Evolutionary conservation across 2,888 invertebrate genomes (phyloP).

Genomic region (Ecliptopera silaceata): DNA sequence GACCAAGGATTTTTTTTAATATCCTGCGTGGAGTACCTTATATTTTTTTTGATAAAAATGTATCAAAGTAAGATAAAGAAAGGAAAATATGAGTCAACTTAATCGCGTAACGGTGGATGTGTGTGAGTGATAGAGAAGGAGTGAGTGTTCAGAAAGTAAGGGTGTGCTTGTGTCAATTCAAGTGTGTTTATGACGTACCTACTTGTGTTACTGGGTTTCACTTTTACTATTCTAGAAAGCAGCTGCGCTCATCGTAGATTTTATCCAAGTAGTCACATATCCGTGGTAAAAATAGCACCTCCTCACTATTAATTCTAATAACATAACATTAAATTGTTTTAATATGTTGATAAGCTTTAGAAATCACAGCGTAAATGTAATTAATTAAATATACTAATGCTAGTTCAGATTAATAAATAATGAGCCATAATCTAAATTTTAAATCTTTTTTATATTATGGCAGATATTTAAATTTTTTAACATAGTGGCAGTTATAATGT

Average conservation of each 20-base stretch:
- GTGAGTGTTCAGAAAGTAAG: too few species aligned
- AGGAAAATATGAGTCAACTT: too few species aligned
- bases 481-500: too few species aligned
- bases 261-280: constrained; percentile 11
- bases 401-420: neutral
- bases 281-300: constrained; percentile 12
- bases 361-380: constrained; percentile 12
- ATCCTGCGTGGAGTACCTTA: too few species aligned
- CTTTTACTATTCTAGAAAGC: constrained; percentile 6
- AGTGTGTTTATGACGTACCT: too few species aligned
- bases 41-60: too few species aligned
- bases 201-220: constrained; percentile 1
- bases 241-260: constrained; percentile 10
- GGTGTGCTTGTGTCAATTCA: too few species aligned
- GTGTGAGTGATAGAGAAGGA: too few species aligned
- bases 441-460: neutral
- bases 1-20: too few species aligned
- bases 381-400: constrained; percentile 5
- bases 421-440: neutral
- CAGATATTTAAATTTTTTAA: neutral
- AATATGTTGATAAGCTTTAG: neutral
- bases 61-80: too few species aligned
- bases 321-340: constrained; percentile 3
- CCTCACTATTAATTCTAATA: constrained; percentile 2
- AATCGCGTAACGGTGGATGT: too few species aligned